A percentile compares a stretch with the other conserved stretches of the same genome.
Evolutionary conservation across 2,797 vertebrate genomes (phyloP).

Genomic region (Thamnophis elegans): DNA sequence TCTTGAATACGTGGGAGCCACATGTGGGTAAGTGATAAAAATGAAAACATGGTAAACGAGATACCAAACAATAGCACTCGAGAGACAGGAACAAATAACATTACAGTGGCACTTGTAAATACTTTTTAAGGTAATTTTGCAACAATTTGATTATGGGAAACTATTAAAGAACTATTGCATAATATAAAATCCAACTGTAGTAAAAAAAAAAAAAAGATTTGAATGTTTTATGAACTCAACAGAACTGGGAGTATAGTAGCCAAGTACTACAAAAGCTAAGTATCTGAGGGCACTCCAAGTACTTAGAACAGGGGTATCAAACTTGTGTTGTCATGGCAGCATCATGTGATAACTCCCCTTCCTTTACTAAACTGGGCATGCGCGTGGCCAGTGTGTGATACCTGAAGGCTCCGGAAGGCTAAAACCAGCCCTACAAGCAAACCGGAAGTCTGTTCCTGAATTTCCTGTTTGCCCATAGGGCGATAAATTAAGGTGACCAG

Average conservation of each 20-base stretch:
- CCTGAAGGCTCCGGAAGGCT: too few relatives aligned
- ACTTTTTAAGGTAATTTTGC: constrained; percentile 38
- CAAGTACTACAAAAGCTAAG: background rate
- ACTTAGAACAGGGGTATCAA: background rate
- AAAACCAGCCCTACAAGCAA: too few relatives aligned
- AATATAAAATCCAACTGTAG: constrained; percentile 54
- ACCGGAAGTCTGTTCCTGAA: too few relatives aligned
- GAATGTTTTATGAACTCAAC: constrained; percentile 49
- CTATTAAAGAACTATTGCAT: constrained; percentile 57
- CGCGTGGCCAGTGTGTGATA: too few relatives aligned
- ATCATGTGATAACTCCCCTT: too few relatives aligned
- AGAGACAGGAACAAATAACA: background rate
- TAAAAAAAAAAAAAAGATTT: constrained; percentile 57
- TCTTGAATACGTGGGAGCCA: background rate
- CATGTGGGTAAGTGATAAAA: background rate
- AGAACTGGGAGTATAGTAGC: constrained; percentile 15
- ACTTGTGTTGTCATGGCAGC: fast-evolving
- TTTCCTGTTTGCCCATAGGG: too few relatives aligned
- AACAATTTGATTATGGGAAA: constrained; percentile 2
- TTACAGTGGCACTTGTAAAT: background rate
- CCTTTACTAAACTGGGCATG: too few relatives aligned
- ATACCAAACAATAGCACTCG: background rate
- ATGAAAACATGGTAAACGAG: background rate
- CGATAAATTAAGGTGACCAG: too few relatives aligned
- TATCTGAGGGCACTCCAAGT: background rate